Base-by-base conservation (phyloP, 2,888 invertebrate species). In the Nomada hirtipes region DNA sequence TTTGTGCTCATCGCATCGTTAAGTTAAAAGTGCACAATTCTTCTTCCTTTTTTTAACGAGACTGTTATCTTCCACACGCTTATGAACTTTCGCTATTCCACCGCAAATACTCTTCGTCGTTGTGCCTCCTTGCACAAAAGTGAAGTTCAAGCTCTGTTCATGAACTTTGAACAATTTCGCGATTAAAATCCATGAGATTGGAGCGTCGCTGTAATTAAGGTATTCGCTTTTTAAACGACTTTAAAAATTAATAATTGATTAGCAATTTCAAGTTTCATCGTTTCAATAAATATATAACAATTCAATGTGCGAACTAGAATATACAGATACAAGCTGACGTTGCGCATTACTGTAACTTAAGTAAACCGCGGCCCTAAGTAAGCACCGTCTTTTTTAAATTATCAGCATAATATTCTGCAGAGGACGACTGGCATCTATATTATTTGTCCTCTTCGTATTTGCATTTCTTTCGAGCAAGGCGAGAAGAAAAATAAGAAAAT, bases 1-100 rank as follows among this genome's bases (percentile, higher is more conserved):
- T 77, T 67, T 70, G 79, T 53, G 36, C 59, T 55, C 67, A n/a
- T 60, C 70, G 59, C 53, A 67, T 81, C 11, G 47, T 15, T 26
- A 72, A 63, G 61, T 47, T 52, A 36, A 74, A 83, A 63, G 13
- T 65, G 23, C 1, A 11, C n/a, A 23, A 36, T 23, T 13, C 26
- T 60, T 29, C 13, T 15, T 13, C 55, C 11, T 20, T 15, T 15
- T 20, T 15, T 59, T 20, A 7, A 57, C 52, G n/a, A n/a, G n/a
- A 23, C 44, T 11, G n/a, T 10, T 20, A 18, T 23, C n/a, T 11
- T 47, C 0, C 18, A n/a, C 18, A 11, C 7, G 13, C 29, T 10
- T 3, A 23, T 18, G 3, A n/a, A 13, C 1, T 15, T 76, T 11
- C 23, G 20, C 42, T n/a, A 20, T 61, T 47, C 4, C 9, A n/a